Evolutionary conservation across 2,797 vertebrate species (phyloP).

Genomic region (Atherinosoma microstoma): DNA sequence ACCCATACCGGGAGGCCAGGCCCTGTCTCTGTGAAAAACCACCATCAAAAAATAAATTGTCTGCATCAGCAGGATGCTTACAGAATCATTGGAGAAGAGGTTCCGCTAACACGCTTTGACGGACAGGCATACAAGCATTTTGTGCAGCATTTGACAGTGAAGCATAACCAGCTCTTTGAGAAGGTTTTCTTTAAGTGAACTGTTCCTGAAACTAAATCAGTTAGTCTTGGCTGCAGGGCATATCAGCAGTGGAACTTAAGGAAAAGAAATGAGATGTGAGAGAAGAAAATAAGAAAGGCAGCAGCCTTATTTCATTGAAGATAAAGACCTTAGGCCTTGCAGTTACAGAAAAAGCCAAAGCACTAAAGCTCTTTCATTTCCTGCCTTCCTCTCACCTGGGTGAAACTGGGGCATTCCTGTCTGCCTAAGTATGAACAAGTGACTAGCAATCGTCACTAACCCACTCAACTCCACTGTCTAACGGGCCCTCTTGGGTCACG

Average conservation of each 20-base stretch:
- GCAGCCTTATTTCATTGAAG: slow-evolving; percentile 14
- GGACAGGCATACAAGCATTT: slow-evolving; percentile 56
- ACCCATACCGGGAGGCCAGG: slow-evolving; percentile 57
- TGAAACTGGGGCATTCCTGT: slow-evolving; percentile 48
- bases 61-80: slow-evolving; percentile 57
- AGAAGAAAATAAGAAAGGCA: slow-evolving; percentile 4
- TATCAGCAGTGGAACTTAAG: neutral
- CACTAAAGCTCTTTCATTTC: slow-evolving; percentile 17
- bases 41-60: slow-evolving; percentile 19
- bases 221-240: slow-evolving; percentile 19
- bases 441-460: slow-evolving; percentile 34
- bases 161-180: slow-evolving; percentile 49
- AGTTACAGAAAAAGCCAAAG: neutral
- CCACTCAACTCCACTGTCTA: slow-evolving; percentile 38
- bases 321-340: slow-evolving; percentile 13
- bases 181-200: slow-evolving; percentile 39
- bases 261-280: neutral
- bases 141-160: slow-evolving; percentile 59
- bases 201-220: slow-evolving; percentile 29
- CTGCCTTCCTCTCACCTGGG: slow-evolving; percentile 35
- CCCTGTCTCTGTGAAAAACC: slow-evolving; percentile 57
- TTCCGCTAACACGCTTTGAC: slow-evolving; percentile 50
- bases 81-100: slow-evolving; percentile 35
- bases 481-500: slow-evolving; percentile 48
- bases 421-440: slow-evolving; percentile 40